Base-by-base conservation (phyloP, 2,888 invertebrate species). In the Halictus ligatus region DNA sequence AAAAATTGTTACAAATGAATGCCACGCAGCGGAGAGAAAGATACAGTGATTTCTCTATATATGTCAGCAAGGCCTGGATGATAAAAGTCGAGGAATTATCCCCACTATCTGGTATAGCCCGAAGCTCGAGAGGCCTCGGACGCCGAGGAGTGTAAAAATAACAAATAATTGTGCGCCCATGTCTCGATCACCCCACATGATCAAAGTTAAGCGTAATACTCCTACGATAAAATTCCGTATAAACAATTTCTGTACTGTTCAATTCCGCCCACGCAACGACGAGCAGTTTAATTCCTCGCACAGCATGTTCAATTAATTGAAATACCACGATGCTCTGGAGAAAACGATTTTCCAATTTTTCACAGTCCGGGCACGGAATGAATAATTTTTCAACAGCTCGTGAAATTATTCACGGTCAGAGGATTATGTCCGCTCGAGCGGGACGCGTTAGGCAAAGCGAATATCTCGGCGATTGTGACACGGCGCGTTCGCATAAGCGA, bases 391-490 rank as follows among this genome's bases (percentile, higher is more conserved):
- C 3, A 69, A 48, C 25, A 29, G 35, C 5, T 35, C 13, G 67
- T n/a, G 48, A 35, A 77, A 48, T 69, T 48, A 35, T 76, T 76
- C 76, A 76, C 64, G 76, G 76, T 76, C 64, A 67, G 29, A 48
- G 76, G 64, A 48, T 64, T 64, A 76, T 46, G 29, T 67, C 48
- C 21, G 29, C 29, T 69, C 76, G 46, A 50, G 21, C 29, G 50
- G 29, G 25, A n/a, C n/a, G 48, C 15, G 75, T 58, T 54, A 40
- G 75, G 54, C 10, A 21, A 58, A 71, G n/a, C 25, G 54, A 21
- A 29, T 35, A 35, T 48, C 50, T 29, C 29, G 35, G 0, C 1
- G 64, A 64, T 64, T 64, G 64, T 64, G 64, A 64, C 64, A 64
- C 64, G 64, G 13, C 58, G 64, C 29, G 64, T 29, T 64, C 64